Percentiles rank a stretch among this genome's conserved stretches.
These are phyloP conservation scores for Zaprionus ornatus DNA, from an alignment of 1,140 invertebrate species.

Conservation along the genomic window DNA sequence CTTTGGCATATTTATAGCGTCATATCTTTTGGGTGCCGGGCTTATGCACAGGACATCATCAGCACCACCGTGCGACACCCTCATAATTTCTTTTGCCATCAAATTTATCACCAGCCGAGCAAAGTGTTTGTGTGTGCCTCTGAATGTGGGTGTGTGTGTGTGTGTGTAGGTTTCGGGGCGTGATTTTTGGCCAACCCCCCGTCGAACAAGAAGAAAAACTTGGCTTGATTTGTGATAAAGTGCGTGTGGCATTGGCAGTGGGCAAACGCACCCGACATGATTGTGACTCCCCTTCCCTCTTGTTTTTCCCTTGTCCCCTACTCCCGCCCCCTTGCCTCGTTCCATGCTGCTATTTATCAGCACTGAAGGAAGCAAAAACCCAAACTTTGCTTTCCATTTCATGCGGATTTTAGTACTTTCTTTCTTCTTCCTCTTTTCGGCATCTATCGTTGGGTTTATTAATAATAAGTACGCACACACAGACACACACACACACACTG, in stretches of 20 bases:
- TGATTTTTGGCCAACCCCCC: conserved; percentile 56
- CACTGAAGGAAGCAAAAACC: conserved; percentile 14
- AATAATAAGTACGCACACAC: conserved; percentile 57
- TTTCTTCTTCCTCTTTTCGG: conserved; percentile 6
- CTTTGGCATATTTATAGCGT: conserved; percentile 75
- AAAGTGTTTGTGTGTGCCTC: conserved; percentile 10
- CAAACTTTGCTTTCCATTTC: conserved; percentile 79
- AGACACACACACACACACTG: conserved; percentile 8
- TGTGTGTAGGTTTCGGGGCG: conserved; percentile 38
- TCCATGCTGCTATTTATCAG: conserved; percentile 65
- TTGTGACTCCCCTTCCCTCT: not conserved
- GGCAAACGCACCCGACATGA: not conserved
- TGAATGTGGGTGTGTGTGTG: not conserved
- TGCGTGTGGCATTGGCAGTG: conserved; percentile 69
- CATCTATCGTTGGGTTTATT: conserved; percentile 51
- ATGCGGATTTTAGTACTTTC: conserved; percentile 60
- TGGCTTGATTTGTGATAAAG: conserved; percentile 80
- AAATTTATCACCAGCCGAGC: conserved; percentile 71
- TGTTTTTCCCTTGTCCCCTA: not conserved
- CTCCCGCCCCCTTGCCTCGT: not conserved
- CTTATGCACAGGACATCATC: conserved; percentile 75
- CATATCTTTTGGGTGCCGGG: conserved; percentile 63
- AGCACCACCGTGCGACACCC: conserved; percentile 58
- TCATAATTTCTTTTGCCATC: conserved; percentile 77
- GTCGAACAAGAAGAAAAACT: conserved; percentile 45